These are phyloP conservation scores for Botrylloides violaceus DNA, from an alignment of 23 tunicate species.

Conservation along the genomic window DNA sequence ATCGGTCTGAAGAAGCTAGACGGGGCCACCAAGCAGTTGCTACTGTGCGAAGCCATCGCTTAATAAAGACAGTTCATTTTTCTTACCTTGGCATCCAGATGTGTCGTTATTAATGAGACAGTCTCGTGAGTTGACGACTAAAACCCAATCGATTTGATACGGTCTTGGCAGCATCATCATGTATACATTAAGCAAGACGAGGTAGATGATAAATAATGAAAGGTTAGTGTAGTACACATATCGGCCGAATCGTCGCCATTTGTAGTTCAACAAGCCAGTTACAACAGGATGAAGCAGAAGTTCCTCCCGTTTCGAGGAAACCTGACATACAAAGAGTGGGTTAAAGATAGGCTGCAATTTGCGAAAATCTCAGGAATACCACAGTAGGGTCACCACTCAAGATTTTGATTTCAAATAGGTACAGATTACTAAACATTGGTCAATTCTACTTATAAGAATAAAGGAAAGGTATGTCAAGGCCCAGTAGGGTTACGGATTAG, in stretches of 20 bases:
- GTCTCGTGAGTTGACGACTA: slow-evolving; percentile 20
- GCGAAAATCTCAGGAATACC: neutral
- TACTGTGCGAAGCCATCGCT: too few species aligned
- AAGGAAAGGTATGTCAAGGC: too few species aligned
- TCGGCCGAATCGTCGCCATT: slow-evolving; percentile 84
- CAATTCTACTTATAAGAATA: neutral
- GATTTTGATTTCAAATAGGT: too few species aligned
- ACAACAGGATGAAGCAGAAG: slow-evolving; percentile 86
- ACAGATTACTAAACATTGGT: too few species aligned
- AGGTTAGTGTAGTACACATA: slow-evolving; percentile 80
- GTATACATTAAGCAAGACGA: slow-evolving; percentile 66
- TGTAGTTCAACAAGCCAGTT: slow-evolving; percentile 85
- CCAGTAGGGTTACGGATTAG: too few species aligned
- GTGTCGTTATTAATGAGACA: neutral
- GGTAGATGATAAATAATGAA: slow-evolving; percentile 42
- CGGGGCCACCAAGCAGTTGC: too few species aligned
- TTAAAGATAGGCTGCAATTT: neutral
- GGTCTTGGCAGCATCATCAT: slow-evolving; percentile 82
- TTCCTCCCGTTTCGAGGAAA: slow-evolving; percentile 75
- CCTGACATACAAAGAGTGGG: slow-evolving; percentile 24
- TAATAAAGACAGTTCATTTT: too few species aligned
- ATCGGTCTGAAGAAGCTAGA: too few species aligned
- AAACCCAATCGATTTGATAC: slow-evolving; percentile 63
- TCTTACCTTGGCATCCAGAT: slow-evolving; percentile 1
- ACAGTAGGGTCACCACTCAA: too few species aligned